A percentile compares a stretch with the other conserved stretches of the same genome.
Evolutionary conservation across 2,797 vertebrate genomes (phyloP).

Genomic region (Chlorospingus flavigularis): DNA sequence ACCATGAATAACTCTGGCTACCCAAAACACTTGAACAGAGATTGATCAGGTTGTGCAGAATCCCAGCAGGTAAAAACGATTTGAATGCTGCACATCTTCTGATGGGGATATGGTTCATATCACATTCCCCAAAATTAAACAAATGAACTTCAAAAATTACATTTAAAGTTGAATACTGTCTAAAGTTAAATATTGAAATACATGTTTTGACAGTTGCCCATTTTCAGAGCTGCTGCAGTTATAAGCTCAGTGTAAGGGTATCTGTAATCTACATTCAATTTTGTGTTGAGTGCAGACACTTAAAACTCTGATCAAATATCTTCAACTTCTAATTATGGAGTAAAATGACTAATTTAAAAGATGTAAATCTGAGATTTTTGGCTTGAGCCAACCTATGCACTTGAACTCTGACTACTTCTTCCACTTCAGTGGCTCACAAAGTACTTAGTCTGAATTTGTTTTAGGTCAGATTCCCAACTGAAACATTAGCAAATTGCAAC

Average conservation of each 20-base stretch:
- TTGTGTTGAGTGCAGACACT: not conserved
- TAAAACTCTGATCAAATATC: not conserved
- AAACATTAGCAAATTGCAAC: slow-evolving; percentile 17
- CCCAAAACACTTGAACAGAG: not conserved
- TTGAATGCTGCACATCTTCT: not conserved
- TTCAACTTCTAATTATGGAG: not conserved
- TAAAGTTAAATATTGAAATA: not conserved
- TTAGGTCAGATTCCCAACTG: not conserved
- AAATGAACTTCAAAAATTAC: not conserved
- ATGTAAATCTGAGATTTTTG: not conserved
- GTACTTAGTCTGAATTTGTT: not conserved
- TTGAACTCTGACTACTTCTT: not conserved
- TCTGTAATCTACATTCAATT: not conserved
- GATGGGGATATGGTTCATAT: not conserved
- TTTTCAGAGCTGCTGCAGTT: not conserved
- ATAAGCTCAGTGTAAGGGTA: not conserved
- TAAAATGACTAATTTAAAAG: not conserved
- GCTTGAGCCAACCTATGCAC: not conserved
- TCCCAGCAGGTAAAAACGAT: not conserved
- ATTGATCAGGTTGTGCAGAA: not conserved
- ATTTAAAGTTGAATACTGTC: not conserved
- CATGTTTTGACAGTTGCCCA: not conserved
- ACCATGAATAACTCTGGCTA: not conserved
- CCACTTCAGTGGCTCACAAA: not conserved
- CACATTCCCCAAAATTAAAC: not conserved